A percentile compares a stretch with the other conserved stretches of the same genome.
These are phyloP conservation scores for Semotilus atromaculatus DNA, from an alignment of 2,797 vertebrate genomes.

Conservation along the genomic window DNA sequence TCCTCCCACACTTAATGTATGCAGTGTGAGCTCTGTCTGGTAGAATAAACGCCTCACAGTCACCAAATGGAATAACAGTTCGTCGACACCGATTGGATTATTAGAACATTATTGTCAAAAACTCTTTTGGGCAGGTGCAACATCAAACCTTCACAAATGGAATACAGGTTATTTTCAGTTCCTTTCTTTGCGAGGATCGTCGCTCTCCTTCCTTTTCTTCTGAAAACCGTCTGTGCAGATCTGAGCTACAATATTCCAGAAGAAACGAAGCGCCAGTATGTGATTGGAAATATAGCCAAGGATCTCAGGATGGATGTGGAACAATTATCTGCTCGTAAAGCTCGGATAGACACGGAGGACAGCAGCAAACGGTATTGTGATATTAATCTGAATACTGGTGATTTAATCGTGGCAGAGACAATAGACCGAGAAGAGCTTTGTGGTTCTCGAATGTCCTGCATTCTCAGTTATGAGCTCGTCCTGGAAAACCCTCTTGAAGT, in stretches of 20 bases:
- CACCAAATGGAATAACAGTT: constrained; percentile 51
- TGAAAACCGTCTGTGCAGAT: constrained; percentile 37
- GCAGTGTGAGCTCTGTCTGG: not conserved
- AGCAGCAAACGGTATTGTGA: constrained; percentile 53
- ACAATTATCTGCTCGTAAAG: constrained; percentile 55
- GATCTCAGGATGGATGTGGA: constrained; percentile 66
- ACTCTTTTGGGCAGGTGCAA: not conserved
- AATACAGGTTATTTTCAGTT: not conserved
- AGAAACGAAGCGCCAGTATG: constrained; percentile 70
- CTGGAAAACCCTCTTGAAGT: constrained; percentile 58
- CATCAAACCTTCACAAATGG: not conserved
- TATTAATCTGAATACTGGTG: constrained; percentile 60
- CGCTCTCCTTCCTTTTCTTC: constrained; percentile 16
- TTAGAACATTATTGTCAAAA: not conserved
- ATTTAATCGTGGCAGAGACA: constrained; percentile 55
- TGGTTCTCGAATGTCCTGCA: constrained; percentile 23
- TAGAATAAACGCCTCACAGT: constrained; percentile 37
- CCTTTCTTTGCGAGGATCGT: not conserved
- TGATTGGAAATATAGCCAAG: constrained; percentile 66
- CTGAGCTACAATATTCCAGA: constrained; percentile 72
- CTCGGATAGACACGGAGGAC: constrained; percentile 60
- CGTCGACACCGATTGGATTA: not conserved
- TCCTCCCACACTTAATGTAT: constrained; percentile 2
- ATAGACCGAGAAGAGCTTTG: constrained; percentile 59
- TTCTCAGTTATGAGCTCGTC: constrained; percentile 50